phyloP scores from a whole-genome alignment of 2,113 vertebrate genomes.

The Periophthalmodon schlosseri region DNA sequence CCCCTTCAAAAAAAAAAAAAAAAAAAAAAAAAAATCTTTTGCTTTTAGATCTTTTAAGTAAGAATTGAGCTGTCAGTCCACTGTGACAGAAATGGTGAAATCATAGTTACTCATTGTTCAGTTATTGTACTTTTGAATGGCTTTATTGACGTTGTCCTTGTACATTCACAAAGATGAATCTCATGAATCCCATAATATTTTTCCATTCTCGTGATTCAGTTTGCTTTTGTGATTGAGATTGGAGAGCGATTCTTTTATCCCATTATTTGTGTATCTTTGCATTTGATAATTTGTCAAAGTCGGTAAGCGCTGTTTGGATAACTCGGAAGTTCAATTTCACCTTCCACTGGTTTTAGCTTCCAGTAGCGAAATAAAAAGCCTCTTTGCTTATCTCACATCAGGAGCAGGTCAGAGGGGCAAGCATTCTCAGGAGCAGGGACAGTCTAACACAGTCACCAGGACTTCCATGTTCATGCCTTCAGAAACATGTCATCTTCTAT shows the following conservation, averaged over 20 bases:
- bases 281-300: constrained; percentile 15
- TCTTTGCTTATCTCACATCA: constrained; percentile 26
- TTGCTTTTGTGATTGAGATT: neutral
- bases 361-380: neutral
- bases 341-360: constrained; percentile 18
- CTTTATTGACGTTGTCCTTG: neutral
- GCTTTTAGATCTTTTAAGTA: neutral
- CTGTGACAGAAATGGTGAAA: neutral
- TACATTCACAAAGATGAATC: neutral
- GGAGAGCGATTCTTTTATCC: neutral
- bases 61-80: neutral
- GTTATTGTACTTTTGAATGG: neutral
- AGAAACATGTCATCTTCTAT: constrained; percentile 20
- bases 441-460: constrained; percentile 13
- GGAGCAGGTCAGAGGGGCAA: constrained; percentile 34
- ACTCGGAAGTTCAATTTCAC: constrained; percentile 42
- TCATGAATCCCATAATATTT: neutral
- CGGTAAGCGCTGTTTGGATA: constrained; percentile 18
- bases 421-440: neutral
- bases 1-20: no score
- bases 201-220: neutral
- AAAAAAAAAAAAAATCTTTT: no score
- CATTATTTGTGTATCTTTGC: neutral
- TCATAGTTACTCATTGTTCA: neutral
- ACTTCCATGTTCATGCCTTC: constrained; percentile 7